Percentiles rank a stretch among this genome's conserved stretches.
These are phyloP conservation scores for Hippocampus abdominalis DNA, from an alignment of 2,113 vertebrate species.

Conservation along the genomic window DNA sequence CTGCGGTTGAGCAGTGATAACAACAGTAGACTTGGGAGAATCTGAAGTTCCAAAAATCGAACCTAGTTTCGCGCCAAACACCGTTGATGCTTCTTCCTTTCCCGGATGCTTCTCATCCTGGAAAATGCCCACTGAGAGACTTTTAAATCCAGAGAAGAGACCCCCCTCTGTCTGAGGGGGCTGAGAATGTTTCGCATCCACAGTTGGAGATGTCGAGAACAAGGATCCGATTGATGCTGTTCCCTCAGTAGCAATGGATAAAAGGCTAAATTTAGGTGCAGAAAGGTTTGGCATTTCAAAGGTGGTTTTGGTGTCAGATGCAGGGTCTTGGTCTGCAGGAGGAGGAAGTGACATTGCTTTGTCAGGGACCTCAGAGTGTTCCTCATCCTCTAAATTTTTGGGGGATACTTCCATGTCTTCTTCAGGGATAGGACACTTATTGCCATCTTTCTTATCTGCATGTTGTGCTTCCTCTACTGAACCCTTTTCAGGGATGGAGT, in stretches of 20 bases:
- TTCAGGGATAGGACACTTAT: constrained; percentile 24
- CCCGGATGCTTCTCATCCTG: constrained; percentile 72
- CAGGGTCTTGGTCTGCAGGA: constrained; percentile 4
- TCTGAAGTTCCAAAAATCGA: constrained; percentile 75
- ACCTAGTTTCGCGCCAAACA: constrained; percentile 81
- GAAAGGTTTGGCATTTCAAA: constrained; percentile 76
- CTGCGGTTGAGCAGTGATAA: constrained; percentile 35
- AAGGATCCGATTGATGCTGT: constrained; percentile 79
- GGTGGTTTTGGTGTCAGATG: constrained; percentile 53
- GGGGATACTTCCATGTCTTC: constrained; percentile 12
- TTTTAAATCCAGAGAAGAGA: constrained; percentile 83
- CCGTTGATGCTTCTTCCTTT: constrained; percentile 65
- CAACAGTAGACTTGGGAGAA: constrained; percentile 38
- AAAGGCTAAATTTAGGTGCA: constrained; percentile 75
- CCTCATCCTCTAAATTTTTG: constrained; percentile 1
- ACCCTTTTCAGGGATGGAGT: constrained; percentile 35
- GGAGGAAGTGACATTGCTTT: constrained; percentile 20
- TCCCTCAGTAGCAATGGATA: constrained; percentile 70
- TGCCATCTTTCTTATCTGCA: constrained; percentile 38
- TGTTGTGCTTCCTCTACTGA: constrained; percentile 40
- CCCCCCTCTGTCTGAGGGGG: constrained; percentile 59
- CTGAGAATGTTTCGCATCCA: constrained; percentile 45
- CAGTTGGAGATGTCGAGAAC: constrained; percentile 45
- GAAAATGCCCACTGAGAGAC: constrained; percentile 80
- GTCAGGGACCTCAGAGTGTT: constrained; percentile 18